These are phyloP conservation scores for Philhelius pedissequus DNA, from an alignment of 2,888 invertebrate species.

Conservation along the genomic window DNA sequence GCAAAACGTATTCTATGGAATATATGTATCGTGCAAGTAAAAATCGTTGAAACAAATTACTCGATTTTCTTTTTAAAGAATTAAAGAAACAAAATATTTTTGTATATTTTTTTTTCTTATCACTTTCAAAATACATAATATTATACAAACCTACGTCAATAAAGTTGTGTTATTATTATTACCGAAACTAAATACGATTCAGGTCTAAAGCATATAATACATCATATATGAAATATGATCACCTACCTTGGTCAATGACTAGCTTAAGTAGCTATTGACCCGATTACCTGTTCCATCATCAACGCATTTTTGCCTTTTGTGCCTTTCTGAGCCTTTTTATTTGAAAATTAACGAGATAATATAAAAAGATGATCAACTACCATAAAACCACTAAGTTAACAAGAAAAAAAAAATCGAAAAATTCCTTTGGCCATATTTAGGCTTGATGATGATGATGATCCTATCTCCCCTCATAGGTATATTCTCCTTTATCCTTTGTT, in stretches of 20 bases:
- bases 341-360: background rate
- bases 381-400: background rate
- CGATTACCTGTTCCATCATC: background rate
- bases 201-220: background rate
- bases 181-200: background rate
- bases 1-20: no score
- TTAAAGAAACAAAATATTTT: no score
- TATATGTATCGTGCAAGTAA: no score
- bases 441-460: slow-evolving; percentile 48
- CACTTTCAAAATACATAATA: no score
- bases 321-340: background rate
- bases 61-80: no score
- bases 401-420: slow-evolving; percentile 33
- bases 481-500: slow-evolving; percentile 51
- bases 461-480: slow-evolving; percentile 50
- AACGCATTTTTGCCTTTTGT: background rate
- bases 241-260: slow-evolving; percentile 44
- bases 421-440: slow-evolving; percentile 57
- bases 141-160: no score
- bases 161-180: no score
- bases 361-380: background rate
- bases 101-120: no score
- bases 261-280: slow-evolving; percentile 41
- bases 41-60: no score
- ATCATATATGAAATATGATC: background rate